Base-by-base conservation (phyloP, 2,888 invertebrate genomes). In the Slavum lentiscoides region DNA sequence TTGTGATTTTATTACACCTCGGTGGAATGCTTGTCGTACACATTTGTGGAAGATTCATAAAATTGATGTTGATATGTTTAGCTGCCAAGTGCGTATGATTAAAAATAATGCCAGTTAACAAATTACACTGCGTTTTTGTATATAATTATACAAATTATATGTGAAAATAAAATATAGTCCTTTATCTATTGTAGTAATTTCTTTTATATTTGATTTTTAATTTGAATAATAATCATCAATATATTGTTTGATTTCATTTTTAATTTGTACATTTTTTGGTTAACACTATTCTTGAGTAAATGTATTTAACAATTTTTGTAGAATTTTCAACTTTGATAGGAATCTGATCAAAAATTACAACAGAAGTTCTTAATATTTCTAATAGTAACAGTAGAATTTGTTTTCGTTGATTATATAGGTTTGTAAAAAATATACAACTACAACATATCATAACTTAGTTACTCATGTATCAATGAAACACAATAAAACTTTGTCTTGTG, bases 11-110 rank as follows among this genome's bases (percentile, higher is more conserved):
- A 64, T n/a, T 8, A 72, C 80, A 55, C 58, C 82, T 11, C 88
- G 89, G 81, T 93, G 93, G 93, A 88, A 90, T 30, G 87, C 88
- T 8, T 91, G 92, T 84, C 89, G 91, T 11, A 86, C 89, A 83
- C 95, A 95, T 85, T 87, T 95, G 70, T 95, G 95, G 95, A 89
- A 92, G 70, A 85, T 87, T 0, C 95, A 95, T 85, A 88, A 89
- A 69, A 89, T 94, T 15, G 94, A 95, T 85, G 90, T 94, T 88
- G 95, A 94, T 85, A 86, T 95, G 67, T 92, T 91, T 74, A 89
- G 91, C 1, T 95, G 95, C 86, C 90, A 91, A 84, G 87, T 91
- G 83, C 94, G 94, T 83, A 39, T 11, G 7, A 23, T 13, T 61
- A 30, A 13, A 61, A 23, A 61, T 61, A 13, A 61, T 55, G 17